Conservation (phyloP, 2,113 vertebrate species). For the Indri indri region DNA sequence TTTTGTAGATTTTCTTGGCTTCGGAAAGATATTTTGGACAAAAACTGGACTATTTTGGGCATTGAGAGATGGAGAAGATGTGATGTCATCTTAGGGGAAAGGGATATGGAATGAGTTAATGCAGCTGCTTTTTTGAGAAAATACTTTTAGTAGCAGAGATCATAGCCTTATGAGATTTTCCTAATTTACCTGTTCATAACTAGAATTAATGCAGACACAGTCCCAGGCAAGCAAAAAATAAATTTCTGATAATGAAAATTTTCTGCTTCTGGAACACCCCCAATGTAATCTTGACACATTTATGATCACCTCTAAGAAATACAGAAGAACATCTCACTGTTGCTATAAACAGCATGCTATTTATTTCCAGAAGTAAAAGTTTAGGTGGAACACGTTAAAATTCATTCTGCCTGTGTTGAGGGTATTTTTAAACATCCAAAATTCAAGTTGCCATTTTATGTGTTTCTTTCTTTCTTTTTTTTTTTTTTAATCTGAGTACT, state of each 20-base stretch:
- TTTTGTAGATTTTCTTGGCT: not conserved
- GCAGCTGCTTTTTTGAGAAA: not conserved
- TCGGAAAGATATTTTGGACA: not conserved
- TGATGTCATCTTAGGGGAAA: not conserved
- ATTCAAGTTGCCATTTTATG: slow-evolving; percentile 25
- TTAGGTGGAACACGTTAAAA: slow-evolving; percentile 35
- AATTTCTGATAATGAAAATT: slow-evolving; percentile 29
- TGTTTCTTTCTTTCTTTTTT: not conserved
- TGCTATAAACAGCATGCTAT: slow-evolving; percentile 42
- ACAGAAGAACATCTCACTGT: not conserved
- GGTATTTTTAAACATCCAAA: slow-evolving; percentile 58
- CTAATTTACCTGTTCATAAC: not conserved
- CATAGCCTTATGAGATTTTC: not conserved
- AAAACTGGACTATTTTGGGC: not conserved
- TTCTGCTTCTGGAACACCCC: not conserved
- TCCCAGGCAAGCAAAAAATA: not conserved
- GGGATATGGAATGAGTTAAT: not conserved
- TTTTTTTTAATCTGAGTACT: not conserved
- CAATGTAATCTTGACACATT: slow-evolving; percentile 1
- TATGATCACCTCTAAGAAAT: slow-evolving; percentile 41
- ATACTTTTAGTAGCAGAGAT: not conserved
- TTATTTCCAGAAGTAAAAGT: slow-evolving; percentile 57
- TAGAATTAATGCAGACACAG: not conserved
- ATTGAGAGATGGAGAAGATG: not conserved
- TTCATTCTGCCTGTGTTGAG: not conserved